phyloP scores from a whole-genome alignment of 2,888 invertebrate species.

The Stenolophus ochropezus region DNA sequence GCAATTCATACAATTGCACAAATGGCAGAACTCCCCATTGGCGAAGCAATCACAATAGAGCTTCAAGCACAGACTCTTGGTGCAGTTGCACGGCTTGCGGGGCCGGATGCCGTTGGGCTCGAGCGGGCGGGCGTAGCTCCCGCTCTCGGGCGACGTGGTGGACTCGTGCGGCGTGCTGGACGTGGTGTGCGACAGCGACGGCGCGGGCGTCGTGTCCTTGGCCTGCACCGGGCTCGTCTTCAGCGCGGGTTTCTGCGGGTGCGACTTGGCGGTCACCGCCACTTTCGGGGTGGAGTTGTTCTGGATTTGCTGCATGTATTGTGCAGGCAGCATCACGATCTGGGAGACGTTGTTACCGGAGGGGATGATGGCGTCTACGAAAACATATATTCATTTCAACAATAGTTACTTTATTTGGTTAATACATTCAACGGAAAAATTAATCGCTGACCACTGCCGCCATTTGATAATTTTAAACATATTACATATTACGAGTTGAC shows the following conservation, averaged over 20 bases:
- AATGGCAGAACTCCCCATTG: conserved; percentile 98
- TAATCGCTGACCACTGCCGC: too few species aligned
- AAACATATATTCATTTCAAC: not conserved
- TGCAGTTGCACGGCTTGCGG: conserved; percentile 98
- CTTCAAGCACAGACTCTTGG: conserved; percentile 98
- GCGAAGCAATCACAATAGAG: conserved; percentile 99
- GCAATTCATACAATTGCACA: conserved; percentile 98
- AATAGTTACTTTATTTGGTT: not conserved
- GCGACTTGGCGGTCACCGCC: conserved; percentile 67
- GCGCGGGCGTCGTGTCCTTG: conserved; percentile 59
- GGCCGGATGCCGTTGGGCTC: conserved; percentile 77
- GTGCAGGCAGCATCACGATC: conserved; percentile 78
- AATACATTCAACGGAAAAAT: too few species aligned
- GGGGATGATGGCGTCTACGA: conserved; percentile 65
- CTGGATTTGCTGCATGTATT: conserved; percentile 74
- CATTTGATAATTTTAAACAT: too few species aligned
- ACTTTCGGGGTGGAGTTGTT: conserved; percentile 65
- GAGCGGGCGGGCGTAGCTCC: conserved; percentile 55
- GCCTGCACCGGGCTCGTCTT: conserved; percentile 49
- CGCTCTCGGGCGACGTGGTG: conserved; percentile 54
- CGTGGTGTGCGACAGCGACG: not conserved
- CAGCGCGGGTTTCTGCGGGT: conserved; percentile 59
- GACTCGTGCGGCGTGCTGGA: conserved; percentile 39
- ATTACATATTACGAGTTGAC: too few species aligned
- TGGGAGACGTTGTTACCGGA: conserved; percentile 70